phyloP scores from a whole-genome alignment of 2,113 vertebrate genomes.

The Nyctereutes procyonoides region DNA sequence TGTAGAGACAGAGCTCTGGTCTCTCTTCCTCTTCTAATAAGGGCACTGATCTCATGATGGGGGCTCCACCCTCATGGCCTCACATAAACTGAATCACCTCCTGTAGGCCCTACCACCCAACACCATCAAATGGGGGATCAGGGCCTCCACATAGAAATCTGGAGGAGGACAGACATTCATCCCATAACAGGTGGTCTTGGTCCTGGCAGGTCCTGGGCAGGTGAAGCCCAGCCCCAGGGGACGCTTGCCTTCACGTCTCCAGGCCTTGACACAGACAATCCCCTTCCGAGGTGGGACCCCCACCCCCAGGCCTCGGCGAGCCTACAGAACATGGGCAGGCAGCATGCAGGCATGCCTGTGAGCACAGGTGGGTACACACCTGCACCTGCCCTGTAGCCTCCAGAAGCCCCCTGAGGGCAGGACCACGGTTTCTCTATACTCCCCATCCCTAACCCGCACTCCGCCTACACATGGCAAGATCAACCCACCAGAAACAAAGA shows the following conservation, averaged over 20 bases:
- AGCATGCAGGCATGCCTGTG: fast-evolving
- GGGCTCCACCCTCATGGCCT: neutral
- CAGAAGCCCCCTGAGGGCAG: neutral
- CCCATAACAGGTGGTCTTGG: neutral
- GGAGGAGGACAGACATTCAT: neutral
- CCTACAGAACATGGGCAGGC: neutral
- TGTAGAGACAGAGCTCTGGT: neutral
- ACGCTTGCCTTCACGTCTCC: neutral
- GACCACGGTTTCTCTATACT: neutral
- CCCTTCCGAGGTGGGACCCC: neutral
- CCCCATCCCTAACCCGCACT: neutral
- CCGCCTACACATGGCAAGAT: neutral
- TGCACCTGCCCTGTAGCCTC: neutral
- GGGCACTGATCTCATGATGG: too few relatives aligned
- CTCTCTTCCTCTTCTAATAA: neutral
- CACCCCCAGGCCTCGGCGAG: neutral
- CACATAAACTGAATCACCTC: neutral
- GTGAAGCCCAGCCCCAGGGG: neutral
- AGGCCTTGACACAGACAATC: neutral
- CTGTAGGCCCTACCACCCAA: neutral
- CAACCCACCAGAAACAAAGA: neutral
- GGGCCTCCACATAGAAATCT: neutral
- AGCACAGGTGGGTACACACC: neutral
- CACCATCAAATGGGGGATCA: neutral
- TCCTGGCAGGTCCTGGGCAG: neutral